These are phyloP conservation scores for Anolis apletophallus DNA, from an alignment of 2,797 vertebrate species.

Conservation along the genomic window DNA sequence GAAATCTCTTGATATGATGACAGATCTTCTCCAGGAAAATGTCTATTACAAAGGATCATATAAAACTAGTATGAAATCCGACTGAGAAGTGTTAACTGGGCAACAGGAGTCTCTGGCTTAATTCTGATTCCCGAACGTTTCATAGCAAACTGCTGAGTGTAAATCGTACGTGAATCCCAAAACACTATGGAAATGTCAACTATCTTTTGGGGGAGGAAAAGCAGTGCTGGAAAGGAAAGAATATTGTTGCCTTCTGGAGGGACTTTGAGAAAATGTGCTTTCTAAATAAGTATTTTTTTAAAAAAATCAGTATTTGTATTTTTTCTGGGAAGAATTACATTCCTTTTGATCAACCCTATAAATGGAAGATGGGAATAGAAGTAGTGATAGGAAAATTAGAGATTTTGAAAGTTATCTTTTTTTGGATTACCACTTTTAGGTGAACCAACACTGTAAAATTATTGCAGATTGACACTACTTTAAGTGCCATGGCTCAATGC, in stretches of 20 bases:
- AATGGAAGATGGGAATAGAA: background rate
- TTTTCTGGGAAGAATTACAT: background rate
- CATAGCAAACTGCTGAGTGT: background rate
- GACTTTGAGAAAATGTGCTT: background rate
- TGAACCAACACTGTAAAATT: no score
- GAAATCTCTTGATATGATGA: conserved; percentile 31
- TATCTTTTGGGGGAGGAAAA: background rate
- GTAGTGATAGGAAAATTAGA: background rate
- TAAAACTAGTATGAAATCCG: background rate
- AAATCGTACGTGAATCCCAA: background rate
- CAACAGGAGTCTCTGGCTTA: background rate
- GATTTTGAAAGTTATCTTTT: background rate
- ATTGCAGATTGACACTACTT: no score
- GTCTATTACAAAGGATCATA: background rate
- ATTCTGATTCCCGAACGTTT: background rate
- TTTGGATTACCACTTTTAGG: background rate
- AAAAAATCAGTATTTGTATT: conserved; percentile 10
- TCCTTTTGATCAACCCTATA: conserved; percentile 27
- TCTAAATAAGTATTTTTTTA: conserved; percentile 11
- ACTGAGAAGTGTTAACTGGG: background rate
- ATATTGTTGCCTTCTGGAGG: background rate
- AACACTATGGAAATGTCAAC: background rate
- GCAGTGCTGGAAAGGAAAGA: background rate
- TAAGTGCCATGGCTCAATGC: no score
- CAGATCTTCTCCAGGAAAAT: conserved; percentile 41